phyloP scores from a whole-genome alignment of 2,888 invertebrate genomes.

The Lottia scabra region DNA sequence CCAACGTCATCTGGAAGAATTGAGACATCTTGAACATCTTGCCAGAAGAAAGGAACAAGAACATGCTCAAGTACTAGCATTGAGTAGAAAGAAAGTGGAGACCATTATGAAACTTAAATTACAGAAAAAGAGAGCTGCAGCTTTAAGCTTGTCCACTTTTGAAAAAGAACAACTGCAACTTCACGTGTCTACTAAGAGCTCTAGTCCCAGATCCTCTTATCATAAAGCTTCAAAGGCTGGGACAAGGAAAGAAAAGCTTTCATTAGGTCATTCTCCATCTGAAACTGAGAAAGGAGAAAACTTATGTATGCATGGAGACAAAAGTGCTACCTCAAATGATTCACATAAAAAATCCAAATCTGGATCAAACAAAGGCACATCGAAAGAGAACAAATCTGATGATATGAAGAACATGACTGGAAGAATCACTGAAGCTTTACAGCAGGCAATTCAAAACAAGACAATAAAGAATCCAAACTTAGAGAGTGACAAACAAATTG shows the following conservation, averaged over 20 bases:
- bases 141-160: not conserved
- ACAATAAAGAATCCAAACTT: not conserved
- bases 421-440: not conserved
- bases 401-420: not conserved
- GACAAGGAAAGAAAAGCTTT: not conserved
- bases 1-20: constrained; percentile 42
- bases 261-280: not conserved
- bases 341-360: not conserved
- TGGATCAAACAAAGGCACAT: not conserved
- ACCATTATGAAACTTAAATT: constrained; percentile 29
- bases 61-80: constrained; percentile 16
- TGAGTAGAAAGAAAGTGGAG: constrained; percentile 25
- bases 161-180: not conserved
- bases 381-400: not conserved
- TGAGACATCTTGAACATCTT: constrained; percentile 42
- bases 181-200: not conserved
- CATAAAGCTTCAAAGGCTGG: not conserved
- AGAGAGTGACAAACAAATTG: not conserved
- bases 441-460: too few species aligned
- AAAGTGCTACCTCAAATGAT: not conserved
- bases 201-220: not conserved
- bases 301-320: not conserved
- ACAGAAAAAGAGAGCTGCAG: constrained; percentile 2
- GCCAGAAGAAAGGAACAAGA: constrained; percentile 46
- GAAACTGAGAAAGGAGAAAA: not conserved